Base-by-base conservation (phyloP, 2,797 vertebrate genomes). In the Chromis chromis region DNA sequence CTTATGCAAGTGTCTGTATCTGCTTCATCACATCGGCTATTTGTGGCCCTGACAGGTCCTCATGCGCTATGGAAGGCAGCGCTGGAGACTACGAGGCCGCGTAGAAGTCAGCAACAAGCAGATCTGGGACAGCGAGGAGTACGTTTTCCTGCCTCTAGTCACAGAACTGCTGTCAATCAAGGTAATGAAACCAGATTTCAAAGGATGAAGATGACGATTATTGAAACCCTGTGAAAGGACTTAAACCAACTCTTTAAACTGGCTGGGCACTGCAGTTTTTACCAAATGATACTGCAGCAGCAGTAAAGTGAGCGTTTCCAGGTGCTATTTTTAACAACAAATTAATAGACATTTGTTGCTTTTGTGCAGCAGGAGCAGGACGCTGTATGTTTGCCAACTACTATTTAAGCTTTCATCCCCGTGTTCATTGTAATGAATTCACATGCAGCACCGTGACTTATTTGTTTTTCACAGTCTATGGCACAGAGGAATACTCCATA, bases 51-150 rank as follows among this genome's bases (percentile, higher is more conserved):
- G 1, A 59, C 84, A 99, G 98, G 98, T 99, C 87, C 96, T 96
- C 78, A 99, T 99, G 98, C 97, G 97, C 74, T 99, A 98, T 0
- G 98, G 98, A 0, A 95, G 98, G 50, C 98, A 99, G 84, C 96
- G 98, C 56, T 99, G 98, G 98, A 96, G 97, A 90, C 92, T 99
- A 71, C 93, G 96, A 42, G 98, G 98, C 2, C 97, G 98, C 21
- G 97, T 99, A 17, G 98, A 99, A 87, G 95, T 97, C 71, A 98
- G 98, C 72, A 96, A 96, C 88, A 98, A 97, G 89, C 98, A 99
- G 89, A 95, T 99, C 78, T 99, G 98, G 98, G 98, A 99, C 94
- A 97, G 96, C 0, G 98, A 99, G 76, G 98, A 99, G 54, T 97
- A 98, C 82, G 93, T 98, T 74, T 98, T 99, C 91, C 89, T 98